Percentiles rank a stretch among this genome's conserved stretches.
Conservation (phyloP, 2,113 vertebrate genomes). For the Nannospalax galili region DNA sequence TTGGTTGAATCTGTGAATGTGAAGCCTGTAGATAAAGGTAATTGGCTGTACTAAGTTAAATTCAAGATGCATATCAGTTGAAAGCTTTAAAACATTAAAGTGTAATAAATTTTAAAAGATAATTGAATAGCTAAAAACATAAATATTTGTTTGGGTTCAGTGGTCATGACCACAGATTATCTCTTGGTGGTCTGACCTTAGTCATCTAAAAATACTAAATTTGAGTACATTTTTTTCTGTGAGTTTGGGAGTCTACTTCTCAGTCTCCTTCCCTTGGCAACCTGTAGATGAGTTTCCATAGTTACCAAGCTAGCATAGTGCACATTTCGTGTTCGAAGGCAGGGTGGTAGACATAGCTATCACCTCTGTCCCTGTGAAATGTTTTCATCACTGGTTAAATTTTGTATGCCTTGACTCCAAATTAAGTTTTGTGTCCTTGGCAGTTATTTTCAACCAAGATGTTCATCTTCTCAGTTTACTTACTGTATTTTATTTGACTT, state of each 20-base stretch:
- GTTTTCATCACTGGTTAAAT: not conserved
- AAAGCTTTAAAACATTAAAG: slow-evolving; percentile 14
- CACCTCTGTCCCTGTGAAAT: not conserved
- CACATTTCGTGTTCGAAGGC: not conserved
- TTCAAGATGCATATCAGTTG: not conserved
- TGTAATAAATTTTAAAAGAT: not conserved
- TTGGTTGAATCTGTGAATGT: not conserved
- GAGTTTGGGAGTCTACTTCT: not conserved
- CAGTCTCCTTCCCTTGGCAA: not conserved
- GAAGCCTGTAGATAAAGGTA: not conserved
- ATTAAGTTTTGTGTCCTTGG: slow-evolving; percentile 36
- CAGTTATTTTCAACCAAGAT: slow-evolving; percentile 13
- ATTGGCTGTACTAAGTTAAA: not conserved
- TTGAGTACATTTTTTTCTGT: slow-evolving; percentile 46
- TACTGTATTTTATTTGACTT: slow-evolving; percentile 12
- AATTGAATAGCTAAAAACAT: not conserved
- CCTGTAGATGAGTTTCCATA: slow-evolving; percentile 38
- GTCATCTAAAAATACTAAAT: not conserved
- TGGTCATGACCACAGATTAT: slow-evolving; percentile 21
- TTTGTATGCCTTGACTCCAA: not conserved
- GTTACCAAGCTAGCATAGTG: not conserved
- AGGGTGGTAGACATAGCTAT: not conserved
- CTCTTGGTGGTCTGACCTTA: not conserved
- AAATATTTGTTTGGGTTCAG: not conserved
- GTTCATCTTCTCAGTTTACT: not conserved